phyloP scores from a whole-genome alignment of 2,888 invertebrate genomes.

The Caenorhabditis angaria region DNA sequence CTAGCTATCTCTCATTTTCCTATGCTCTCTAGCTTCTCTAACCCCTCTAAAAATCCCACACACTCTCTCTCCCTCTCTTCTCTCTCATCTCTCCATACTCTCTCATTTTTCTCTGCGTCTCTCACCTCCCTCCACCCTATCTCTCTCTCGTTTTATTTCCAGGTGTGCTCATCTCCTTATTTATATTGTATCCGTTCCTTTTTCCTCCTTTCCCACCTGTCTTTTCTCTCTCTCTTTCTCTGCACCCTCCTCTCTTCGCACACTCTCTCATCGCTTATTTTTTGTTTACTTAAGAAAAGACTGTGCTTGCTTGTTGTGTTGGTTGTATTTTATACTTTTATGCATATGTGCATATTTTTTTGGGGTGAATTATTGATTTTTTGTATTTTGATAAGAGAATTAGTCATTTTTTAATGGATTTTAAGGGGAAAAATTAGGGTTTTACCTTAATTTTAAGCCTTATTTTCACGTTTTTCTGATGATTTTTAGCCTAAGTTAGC shows the following conservation, averaged over 20 bases:
- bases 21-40: slow-evolving; percentile 2
- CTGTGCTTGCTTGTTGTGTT: not conserved
- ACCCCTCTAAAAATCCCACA: too few species aligned
- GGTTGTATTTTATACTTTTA: not conserved
- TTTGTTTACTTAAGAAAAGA: slow-evolving; percentile 14
- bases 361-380: not conserved
- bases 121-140: too few species aligned
- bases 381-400: too few species aligned
- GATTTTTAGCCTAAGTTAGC: too few species aligned
- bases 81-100: not conserved
- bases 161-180: not conserved
- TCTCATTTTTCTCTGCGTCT: slow-evolving; percentile 8
- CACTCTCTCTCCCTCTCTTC: slow-evolving; percentile 9
- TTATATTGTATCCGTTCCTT: not conserved
- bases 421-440: too few species aligned
- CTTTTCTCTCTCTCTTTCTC: not conserved
- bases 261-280: not conserved
- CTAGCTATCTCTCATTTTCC: slow-evolving; percentile 5
- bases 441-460: too few species aligned
- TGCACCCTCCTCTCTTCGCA: too few species aligned
- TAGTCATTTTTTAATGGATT: too few species aligned
- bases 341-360: not conserved
- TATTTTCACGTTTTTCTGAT: too few species aligned
- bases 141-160: not conserved
- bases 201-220: not conserved